A percentile compares a stretch with the other conserved stretches of the same genome.
Conservation (phyloP, 2,797 vertebrate genomes). For the Sebastes taczanowskii region DNA sequence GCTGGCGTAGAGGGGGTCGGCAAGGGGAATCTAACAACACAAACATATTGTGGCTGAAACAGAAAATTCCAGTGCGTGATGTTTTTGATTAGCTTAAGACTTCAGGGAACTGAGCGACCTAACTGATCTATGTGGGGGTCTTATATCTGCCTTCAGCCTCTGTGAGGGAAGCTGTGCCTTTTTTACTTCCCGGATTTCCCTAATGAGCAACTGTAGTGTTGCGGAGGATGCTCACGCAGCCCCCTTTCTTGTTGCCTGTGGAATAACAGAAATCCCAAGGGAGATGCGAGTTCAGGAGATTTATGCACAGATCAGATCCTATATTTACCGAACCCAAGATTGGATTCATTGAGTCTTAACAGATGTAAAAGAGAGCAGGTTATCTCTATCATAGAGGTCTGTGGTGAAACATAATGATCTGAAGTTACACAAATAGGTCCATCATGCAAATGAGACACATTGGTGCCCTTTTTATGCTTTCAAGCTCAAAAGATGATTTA, state of each 20-base stretch:
- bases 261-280: slow-evolving; percentile 34
- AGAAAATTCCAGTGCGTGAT: slow-evolving; percentile 4
- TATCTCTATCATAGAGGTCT: slow-evolving; percentile 15
- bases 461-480: slow-evolving; percentile 10
- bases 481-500: slow-evolving; percentile 19
- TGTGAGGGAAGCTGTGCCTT: slow-evolving; percentile 1
- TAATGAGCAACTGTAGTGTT: slow-evolving; percentile 41
- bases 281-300: slow-evolving; percentile 20
- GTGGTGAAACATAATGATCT: slow-evolving; percentile 22
- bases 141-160: slow-evolving; percentile 19
- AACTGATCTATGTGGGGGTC: slow-evolving; percentile 21
- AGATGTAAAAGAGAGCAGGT: slow-evolving; percentile 9
- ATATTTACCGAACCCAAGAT: slow-evolving; percentile 31
- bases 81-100: slow-evolving; percentile 26
- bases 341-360: slow-evolving; percentile 12
- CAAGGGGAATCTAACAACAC: slow-evolving; percentile 12
- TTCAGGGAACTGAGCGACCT: slow-evolving; percentile 1
- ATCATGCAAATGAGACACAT: slow-evolving; percentile 44
- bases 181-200: slow-evolving; percentile 19
- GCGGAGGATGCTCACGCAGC: slow-evolving; percentile 9
- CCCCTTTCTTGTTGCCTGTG: neutral
- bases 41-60: slow-evolving; percentile 13
- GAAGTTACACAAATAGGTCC: slow-evolving; percentile 17
- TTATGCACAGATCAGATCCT: slow-evolving; percentile 24
- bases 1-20: neutral